Percentiles rank a stretch among this genome's conserved stretches.
Conservation (phyloP, 2,888 invertebrate genomes). For the Sarcophaga subvicina region DNA sequence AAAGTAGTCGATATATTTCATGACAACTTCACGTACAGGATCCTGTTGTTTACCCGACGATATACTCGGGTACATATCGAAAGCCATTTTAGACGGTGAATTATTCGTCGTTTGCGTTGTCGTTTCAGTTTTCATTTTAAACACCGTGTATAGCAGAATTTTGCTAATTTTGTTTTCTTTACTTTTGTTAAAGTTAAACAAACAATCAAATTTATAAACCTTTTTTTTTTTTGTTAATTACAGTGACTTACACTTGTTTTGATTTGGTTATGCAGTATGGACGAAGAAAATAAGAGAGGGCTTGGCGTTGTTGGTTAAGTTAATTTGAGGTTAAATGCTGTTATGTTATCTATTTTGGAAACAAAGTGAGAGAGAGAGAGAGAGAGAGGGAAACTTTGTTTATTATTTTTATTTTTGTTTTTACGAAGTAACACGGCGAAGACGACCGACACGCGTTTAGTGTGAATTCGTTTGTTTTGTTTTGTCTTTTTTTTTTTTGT, state of each 20-base stretch:
- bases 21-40: conserved; percentile 86
- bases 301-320: background rate
- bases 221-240: conserved; percentile 17
- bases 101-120: conserved; percentile 80
- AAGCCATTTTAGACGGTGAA: conserved; percentile 83
- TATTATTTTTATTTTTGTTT: conserved; percentile 15
- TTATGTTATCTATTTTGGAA: background rate
- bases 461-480: background rate
- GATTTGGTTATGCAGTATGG: background rate
- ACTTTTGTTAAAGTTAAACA: background rate
- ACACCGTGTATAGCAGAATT: conserved; percentile 47
- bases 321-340: conserved; percentile 17
- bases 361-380: background rate
- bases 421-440: too few species aligned
- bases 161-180: conserved; percentile 55
- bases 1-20: conserved; percentile 88
- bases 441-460: too few species aligned
- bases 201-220: conserved; percentile 32
- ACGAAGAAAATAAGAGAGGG: background rate
- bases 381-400: background rate
- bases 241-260: background rate
- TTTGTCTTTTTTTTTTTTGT: background rate
- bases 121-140: conserved; percentile 79
- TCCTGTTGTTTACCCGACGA: conserved; percentile 85
- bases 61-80: conserved; percentile 84